Evolutionary conservation across 30 jellyfish, hydroid and myxozoan species (phyloP).

Genomic region (Turritopsis dohrnii): DNA sequence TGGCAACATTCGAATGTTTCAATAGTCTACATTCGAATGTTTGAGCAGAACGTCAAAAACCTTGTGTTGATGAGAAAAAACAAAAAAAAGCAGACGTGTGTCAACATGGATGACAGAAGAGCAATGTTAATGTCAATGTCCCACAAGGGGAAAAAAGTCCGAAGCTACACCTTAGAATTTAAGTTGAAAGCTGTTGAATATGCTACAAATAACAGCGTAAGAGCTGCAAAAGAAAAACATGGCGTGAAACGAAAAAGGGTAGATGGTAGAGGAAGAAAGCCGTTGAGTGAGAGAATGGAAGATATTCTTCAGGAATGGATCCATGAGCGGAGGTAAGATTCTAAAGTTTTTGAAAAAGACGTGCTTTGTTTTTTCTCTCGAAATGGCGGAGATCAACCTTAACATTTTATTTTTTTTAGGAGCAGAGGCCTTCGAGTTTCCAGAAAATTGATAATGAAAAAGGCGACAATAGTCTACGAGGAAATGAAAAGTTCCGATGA

Average conservation of each 20-base stretch:
- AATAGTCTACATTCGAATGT: too few relatives aligned
- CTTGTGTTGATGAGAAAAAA: not conserved
- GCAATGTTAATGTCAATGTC: not conserved
- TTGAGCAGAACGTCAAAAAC: constrained; percentile 6
- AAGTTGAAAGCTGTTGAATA: constrained; percentile 9
- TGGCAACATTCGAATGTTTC: too few relatives aligned
- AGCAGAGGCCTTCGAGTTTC: too few relatives aligned
- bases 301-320: constrained; percentile 8
- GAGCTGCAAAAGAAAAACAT: constrained; percentile 8
- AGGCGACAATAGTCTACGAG: too few relatives aligned
- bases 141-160: constrained; percentile 11
- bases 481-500: too few relatives aligned
- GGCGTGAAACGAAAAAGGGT: constrained; percentile 11
- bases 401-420: too few relatives aligned
- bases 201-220: constrained; percentile 10
- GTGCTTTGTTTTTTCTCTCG: constrained; percentile 8
- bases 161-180: constrained; percentile 5
- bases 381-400: constrained; percentile 8
- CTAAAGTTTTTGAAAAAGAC: constrained; percentile 4
- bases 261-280: too few relatives aligned
- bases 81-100: not conserved
- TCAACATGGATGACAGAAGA: constrained; percentile 11
- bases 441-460: too few relatives aligned
- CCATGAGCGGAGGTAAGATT: constrained; percentile 12
- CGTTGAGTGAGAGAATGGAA: constrained; percentile 5